Evolutionary conservation across 2,888 invertebrate genomes (phyloP).

Genomic region (Pristionchus fissidentatus): DNA sequence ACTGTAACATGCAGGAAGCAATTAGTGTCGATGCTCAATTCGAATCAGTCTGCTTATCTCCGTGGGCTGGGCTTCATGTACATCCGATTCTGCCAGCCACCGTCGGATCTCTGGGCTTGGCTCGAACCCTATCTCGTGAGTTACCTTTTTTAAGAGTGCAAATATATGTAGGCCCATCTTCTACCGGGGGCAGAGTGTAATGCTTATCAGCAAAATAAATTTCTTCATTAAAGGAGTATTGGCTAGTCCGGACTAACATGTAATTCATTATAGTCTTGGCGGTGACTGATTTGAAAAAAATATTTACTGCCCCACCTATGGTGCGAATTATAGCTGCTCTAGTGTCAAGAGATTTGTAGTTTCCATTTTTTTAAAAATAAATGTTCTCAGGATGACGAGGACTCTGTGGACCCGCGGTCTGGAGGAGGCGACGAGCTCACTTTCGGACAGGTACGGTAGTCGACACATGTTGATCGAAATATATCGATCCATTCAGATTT

Average conservation of each 20-base stretch:
- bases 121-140: slow-evolving; percentile 89
- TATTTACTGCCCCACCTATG: background rate
- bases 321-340: background rate
- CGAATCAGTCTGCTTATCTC: slow-evolving; percentile 96
- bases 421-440: slow-evolving; percentile 94
- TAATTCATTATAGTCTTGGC: slow-evolving; percentile 40
- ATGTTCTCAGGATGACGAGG: slow-evolving; percentile 70
- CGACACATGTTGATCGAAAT: background rate
- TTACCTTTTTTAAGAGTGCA: background rate
- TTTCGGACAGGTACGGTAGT: slow-evolving; percentile 83
- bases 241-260: background rate
- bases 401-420: slow-evolving; percentile 92
- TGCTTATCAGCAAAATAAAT: background rate
- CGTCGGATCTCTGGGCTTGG: slow-evolving; percentile 95
- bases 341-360: background rate
- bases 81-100: slow-evolving; percentile 91
- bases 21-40: slow-evolving; percentile 92
- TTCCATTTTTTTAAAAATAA: background rate
- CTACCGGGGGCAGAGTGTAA: background rate
- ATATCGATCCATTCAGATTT: slow-evolving; percentile 50
- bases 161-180: background rate
- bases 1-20: slow-evolving; percentile 83
- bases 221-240: background rate
- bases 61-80: slow-evolving; percentile 86
- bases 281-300: background rate